Conservation (phyloP, 2,888 invertebrate genomes). For the Luperina nickerlii region DNA sequence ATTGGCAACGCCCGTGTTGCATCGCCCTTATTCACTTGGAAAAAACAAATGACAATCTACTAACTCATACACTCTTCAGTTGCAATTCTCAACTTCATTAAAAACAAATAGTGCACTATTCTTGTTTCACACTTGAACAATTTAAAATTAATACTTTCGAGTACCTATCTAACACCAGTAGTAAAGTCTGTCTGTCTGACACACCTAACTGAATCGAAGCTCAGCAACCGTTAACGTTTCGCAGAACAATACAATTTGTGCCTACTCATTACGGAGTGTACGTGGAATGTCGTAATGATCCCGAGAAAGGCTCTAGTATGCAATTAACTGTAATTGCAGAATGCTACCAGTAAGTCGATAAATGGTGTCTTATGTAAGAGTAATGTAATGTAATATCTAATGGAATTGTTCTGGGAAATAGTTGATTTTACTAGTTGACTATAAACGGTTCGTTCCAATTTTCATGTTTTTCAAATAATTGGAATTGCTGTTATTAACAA, state of each 20-base stretch:
- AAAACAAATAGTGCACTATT: not conserved
- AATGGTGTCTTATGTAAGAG: not conserved
- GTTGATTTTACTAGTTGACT: not conserved
- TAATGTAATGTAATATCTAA: not conserved
- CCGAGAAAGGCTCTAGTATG: slow-evolving; percentile 21
- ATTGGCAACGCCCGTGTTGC: no score
- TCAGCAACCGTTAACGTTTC: slow-evolving; percentile 22
- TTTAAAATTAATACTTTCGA: not conserved
- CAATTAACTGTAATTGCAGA: slow-evolving; percentile 47
- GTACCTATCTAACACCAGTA: not conserved
- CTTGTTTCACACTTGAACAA: not conserved
- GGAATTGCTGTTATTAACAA: not conserved
- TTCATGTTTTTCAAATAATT: not conserved
- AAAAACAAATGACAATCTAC: not conserved
- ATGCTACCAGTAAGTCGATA: slow-evolving; percentile 15
- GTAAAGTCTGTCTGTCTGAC: not conserved
- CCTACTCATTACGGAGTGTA: slow-evolving; percentile 32
- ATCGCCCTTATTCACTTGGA: no score
- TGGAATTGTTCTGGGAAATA: slow-evolving; percentile 13
- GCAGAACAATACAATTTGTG: slow-evolving; percentile 36
- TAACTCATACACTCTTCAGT: not conserved
- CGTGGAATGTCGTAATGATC: slow-evolving; percentile 34
- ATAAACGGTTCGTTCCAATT: not conserved
- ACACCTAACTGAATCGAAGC: slow-evolving; percentile 1
- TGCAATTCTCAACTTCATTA: not conserved